These are phyloP conservation scores for Phoronis australis DNA, from an alignment of 2,888 invertebrate species.

Conservation along the genomic window DNA sequence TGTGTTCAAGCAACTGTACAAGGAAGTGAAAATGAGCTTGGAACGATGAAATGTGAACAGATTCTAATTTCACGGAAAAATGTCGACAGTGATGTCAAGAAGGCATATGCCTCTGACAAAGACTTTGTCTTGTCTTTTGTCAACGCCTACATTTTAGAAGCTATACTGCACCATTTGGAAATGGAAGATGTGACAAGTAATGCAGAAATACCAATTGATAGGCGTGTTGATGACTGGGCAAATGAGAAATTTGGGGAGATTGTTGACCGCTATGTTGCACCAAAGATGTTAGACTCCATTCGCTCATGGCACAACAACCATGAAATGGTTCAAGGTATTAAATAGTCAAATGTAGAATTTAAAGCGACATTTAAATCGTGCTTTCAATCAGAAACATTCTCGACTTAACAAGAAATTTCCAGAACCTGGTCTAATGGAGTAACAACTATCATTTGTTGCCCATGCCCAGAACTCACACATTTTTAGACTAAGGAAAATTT, in stretches of 20 bases:
- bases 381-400: too few relatives aligned
- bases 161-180: constrained; percentile 11
- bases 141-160: constrained; percentile 13
- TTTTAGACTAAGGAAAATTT: too few relatives aligned
- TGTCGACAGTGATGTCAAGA: constrained; percentile 13
- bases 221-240: constrained; percentile 6
- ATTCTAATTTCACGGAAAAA: constrained; percentile 8
- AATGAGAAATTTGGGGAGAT: constrained; percentile 4
- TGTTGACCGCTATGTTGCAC: constrained; percentile 4
- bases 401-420: too few relatives aligned
- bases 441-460: too few relatives aligned
- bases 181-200: constrained; percentile 5
- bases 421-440: too few relatives aligned
- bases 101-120: constrained; percentile 14
- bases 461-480: too few relatives aligned
- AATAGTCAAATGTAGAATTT: too few relatives aligned
- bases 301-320: too few relatives aligned
- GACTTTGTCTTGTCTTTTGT: constrained; percentile 14
- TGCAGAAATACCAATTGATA: not conserved
- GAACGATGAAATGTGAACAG: constrained; percentile 13
- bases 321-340: too few relatives aligned
- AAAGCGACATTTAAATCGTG: too few relatives aligned
- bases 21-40: constrained; percentile 9
- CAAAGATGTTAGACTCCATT: too few relatives aligned
- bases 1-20: constrained; percentile 11